Percentiles rank a stretch among this genome's conserved stretches.
These are phyloP conservation scores for Cichlasoma orientale DNA, from an alignment of 2,797 vertebrate genomes.

Conservation along the genomic window DNA sequence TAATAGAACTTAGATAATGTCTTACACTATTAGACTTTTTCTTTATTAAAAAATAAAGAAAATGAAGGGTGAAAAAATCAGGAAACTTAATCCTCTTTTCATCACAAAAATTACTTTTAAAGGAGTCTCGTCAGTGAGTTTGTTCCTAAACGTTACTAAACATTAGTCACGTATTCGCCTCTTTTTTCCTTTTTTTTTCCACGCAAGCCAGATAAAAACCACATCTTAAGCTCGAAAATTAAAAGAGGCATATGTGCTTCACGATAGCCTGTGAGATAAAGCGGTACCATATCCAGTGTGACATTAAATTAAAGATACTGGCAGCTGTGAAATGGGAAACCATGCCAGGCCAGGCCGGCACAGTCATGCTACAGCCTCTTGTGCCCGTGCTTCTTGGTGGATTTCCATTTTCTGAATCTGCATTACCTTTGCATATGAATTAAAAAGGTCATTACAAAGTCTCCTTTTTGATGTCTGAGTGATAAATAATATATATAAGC, in stretches of 20 bases:
- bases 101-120: background rate
- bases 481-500: conserved; percentile 81
- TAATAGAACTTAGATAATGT: background rate
- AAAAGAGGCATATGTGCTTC: conserved; percentile 43
- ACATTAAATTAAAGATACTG: conserved; percentile 62
- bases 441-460: conserved; percentile 79
- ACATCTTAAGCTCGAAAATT: conserved; percentile 53
- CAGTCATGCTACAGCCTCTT: conserved; percentile 11
- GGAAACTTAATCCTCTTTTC: background rate
- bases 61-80: background rate
- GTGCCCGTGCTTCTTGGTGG: conserved; percentile 33
- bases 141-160: background rate
- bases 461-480: conserved; percentile 79
- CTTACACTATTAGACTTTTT: background rate
- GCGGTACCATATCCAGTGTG: conserved; percentile 33
- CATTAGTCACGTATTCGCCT: background rate
- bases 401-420: conserved; percentile 58
- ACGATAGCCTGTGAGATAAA: conserved; percentile 44
- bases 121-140: background rate
- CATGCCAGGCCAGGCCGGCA: conserved; percentile 2
- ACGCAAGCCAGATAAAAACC: conserved; percentile 14
- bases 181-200: background rate
- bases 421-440: conserved; percentile 79
- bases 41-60: background rate
- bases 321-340: conserved; percentile 43